A percentile compares a stretch with the other conserved stretches of the same genome.
phyloP scores from a whole-genome alignment of 2,113 vertebrate genomes.

The Kryptolebias marmoratus region DNA sequence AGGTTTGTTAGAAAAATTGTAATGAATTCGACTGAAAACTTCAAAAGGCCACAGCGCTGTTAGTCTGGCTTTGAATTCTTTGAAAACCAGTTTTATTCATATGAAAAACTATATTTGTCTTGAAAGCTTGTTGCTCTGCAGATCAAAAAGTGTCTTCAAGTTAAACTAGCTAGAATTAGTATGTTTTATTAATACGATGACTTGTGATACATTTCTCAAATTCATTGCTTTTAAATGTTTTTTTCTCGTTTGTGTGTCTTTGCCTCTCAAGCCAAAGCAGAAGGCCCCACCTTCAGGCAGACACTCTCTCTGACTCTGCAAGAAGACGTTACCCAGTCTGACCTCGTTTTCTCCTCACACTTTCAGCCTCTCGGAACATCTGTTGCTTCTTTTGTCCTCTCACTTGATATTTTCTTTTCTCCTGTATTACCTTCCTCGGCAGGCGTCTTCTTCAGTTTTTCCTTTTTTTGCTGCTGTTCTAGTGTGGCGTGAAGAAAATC shows the following conservation, averaged over 20 bases:
- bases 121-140: too few relatives aligned
- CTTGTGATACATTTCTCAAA: background rate
- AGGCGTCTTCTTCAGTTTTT: constrained; percentile 27
- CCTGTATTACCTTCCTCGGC: constrained; percentile 4
- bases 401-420: background rate
- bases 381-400: background rate
- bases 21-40: too few relatives aligned
- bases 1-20: too few relatives aligned
- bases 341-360: constrained; percentile 61
- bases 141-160: too few relatives aligned
- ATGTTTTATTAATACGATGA: background rate
- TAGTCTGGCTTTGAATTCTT: too few relatives aligned
- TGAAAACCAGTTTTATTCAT: too few relatives aligned
- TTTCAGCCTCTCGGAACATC: constrained; percentile 5
- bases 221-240: background rate
- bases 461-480: constrained; percentile 37
- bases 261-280: constrained; percentile 25
- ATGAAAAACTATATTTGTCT: too few relatives aligned
- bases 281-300: constrained; percentile 28
- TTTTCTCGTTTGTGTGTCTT: constrained; percentile 8
- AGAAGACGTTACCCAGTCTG: constrained; percentile 54
- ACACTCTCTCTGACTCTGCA: constrained; percentile 29
- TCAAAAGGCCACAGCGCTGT: too few relatives aligned
- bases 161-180: too few relatives aligned
- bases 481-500: constrained; percentile 38